These are phyloP conservation scores for Paramisgurnus dabryanus DNA, from an alignment of 2,113 vertebrate species.

Conservation along the genomic window DNA sequence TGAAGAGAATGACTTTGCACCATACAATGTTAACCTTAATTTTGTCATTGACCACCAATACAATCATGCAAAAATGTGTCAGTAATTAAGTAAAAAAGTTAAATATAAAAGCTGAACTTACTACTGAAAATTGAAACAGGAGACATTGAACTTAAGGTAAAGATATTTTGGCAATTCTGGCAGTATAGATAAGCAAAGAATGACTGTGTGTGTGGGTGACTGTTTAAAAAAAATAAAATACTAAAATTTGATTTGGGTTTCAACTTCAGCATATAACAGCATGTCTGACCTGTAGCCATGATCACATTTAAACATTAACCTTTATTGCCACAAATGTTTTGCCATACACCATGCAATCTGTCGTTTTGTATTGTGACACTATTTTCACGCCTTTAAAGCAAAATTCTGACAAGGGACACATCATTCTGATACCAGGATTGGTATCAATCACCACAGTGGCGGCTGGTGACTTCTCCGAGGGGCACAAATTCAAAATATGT, in stretches of 20 bases:
- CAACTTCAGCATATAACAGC: not conserved
- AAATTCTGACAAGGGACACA: no score
- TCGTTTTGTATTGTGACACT: no score
- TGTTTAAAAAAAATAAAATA: not conserved
- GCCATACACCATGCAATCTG: not conserved
- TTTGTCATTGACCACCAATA: not conserved
- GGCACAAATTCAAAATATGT: no score
- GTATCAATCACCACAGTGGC: no score
- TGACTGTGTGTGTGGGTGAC: not conserved
- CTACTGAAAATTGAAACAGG: no score
- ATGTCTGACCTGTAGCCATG: conserved; percentile 13
- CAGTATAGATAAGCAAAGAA: conserved; percentile 17
- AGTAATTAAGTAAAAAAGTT: not conserved
- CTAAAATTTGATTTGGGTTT: not conserved
- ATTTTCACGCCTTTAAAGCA: no score
- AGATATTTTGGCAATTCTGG: conserved; percentile 32
- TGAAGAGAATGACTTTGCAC: no score
- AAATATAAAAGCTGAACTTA: no score
- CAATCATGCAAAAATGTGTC: not conserved
- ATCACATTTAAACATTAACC: conserved; percentile 46
- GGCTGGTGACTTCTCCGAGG: no score
- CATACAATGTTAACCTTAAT: not conserved
- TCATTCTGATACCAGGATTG: no score
- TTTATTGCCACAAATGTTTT: conserved; percentile 36
- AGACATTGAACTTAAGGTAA: no score